Conservation (phyloP, 2,888 invertebrate genomes). For the Marronus borbonicus region DNA sequence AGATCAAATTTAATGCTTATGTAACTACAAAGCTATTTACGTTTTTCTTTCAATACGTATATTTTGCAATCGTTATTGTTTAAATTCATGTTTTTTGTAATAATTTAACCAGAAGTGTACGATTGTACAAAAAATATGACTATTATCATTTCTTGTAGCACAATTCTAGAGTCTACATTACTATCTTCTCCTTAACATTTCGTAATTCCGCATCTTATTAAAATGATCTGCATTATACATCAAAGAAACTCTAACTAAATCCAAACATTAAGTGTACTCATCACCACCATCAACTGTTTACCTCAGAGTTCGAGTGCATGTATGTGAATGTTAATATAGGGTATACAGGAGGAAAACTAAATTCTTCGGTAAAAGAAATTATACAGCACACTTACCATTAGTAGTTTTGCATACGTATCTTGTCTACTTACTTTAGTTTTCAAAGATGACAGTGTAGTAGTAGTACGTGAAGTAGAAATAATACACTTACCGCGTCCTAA, state of each 20-base stretch:
- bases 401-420: constrained; percentile 53
- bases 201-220: constrained; percentile 12
- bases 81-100: too few relatives aligned
- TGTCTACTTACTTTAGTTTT: constrained; percentile 63
- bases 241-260: constrained; percentile 5
- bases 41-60: too few relatives aligned
- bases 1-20: too few relatives aligned
- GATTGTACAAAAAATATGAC: too few relatives aligned
- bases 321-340: constrained; percentile 41
- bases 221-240: constrained; percentile 43
- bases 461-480: constrained; percentile 49
- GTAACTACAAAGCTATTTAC: too few relatives aligned
- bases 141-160: too few relatives aligned
- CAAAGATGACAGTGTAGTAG: constrained; percentile 49
- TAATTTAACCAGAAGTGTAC: too few relatives aligned
- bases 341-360: constrained; percentile 23
- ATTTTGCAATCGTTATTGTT: too few relatives aligned
- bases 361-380: constrained; percentile 33
- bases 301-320: constrained; percentile 40
- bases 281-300: constrained; percentile 29
- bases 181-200: too few relatives aligned
- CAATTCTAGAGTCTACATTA: too few relatives aligned
- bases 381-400: constrained; percentile 42
- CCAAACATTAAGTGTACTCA: background rate
- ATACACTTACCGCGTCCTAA: constrained; percentile 72